phyloP scores from a whole-genome alignment of 2,113 vertebrate genomes.

The Hyperopisus bebe region DNA sequence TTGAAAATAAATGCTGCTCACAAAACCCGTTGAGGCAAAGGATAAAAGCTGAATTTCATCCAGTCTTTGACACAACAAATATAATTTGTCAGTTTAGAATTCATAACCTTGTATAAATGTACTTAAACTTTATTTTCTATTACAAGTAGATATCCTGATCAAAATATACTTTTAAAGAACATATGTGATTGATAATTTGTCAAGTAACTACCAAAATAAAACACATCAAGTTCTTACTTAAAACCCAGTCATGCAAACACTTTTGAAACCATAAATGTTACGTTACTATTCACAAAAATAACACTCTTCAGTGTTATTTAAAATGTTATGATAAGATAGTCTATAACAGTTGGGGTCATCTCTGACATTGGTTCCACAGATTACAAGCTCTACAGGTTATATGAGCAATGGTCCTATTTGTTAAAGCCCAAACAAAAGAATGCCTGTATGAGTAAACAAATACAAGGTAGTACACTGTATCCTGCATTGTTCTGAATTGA shows the following conservation, averaged over 20 bases:
- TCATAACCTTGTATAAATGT: not conserved
- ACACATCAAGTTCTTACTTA: not conserved
- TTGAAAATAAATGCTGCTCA: constrained; percentile 56
- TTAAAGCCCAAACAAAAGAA: not conserved
- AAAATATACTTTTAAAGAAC: not conserved
- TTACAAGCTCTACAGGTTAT: not conserved
- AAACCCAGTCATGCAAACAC: not conserved
- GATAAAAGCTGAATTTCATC: constrained; percentile 48
- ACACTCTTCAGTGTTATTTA: not conserved
- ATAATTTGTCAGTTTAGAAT: constrained; percentile 23
- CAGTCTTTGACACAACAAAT: constrained; percentile 36
- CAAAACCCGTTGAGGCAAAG: constrained; percentile 35
- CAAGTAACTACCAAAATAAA: not conserved
- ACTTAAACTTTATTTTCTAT: not conserved
- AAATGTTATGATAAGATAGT: not conserved
- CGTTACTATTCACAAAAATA: not conserved
- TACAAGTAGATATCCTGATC: not conserved
- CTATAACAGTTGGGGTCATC: not conserved
- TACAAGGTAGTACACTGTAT: no score
- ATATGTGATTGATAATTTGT: not conserved
- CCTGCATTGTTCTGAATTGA: not conserved
- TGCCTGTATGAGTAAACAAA: no score
- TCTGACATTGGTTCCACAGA: not conserved
- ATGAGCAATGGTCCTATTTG: not conserved
- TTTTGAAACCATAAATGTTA: not conserved